Percentiles rank a stretch among this genome's conserved stretches.
Conservation (phyloP, 2,797 vertebrate species). For the Gymnothorax reevesii region DNA sequence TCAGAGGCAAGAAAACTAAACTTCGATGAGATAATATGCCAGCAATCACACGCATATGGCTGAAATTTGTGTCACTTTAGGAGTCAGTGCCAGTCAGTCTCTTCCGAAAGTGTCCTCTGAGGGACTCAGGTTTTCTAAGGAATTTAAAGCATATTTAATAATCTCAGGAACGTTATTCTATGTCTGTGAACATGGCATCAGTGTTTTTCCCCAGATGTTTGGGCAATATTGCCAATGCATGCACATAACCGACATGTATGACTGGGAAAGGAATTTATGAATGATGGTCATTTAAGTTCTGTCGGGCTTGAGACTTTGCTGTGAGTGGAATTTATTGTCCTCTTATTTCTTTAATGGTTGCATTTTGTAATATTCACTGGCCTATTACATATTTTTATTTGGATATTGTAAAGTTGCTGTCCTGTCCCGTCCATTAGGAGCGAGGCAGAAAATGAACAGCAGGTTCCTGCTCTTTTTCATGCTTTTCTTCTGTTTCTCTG, state of each 20-base stretch:
- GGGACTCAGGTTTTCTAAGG: not conserved
- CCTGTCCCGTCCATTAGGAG: not conserved
- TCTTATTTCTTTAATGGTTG: not conserved
- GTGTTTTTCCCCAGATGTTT: not conserved
- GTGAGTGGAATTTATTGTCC: not conserved
- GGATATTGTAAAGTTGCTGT: not conserved
- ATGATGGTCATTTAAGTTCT: not conserved
- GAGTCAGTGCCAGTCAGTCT: not conserved
- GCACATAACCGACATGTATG: not conserved
- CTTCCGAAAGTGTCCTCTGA: not conserved
- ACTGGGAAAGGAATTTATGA: not conserved
- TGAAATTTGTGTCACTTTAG: not conserved
- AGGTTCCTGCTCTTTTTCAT: not conserved
- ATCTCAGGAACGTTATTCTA: not conserved
- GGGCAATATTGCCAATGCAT: not conserved
- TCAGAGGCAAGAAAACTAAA: not conserved
- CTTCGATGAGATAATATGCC: not conserved
- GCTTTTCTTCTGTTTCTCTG: too few species aligned
- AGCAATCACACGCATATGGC: not conserved
- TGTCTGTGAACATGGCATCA: not conserved
- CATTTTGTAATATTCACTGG: not conserved
- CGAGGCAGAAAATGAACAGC: not conserved
- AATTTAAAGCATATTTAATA: not conserved
- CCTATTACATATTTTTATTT: not conserved
- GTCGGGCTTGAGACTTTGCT: not conserved